Conservation (phyloP, 2,113 vertebrate genomes). For the Atractosteus spatula region DNA sequence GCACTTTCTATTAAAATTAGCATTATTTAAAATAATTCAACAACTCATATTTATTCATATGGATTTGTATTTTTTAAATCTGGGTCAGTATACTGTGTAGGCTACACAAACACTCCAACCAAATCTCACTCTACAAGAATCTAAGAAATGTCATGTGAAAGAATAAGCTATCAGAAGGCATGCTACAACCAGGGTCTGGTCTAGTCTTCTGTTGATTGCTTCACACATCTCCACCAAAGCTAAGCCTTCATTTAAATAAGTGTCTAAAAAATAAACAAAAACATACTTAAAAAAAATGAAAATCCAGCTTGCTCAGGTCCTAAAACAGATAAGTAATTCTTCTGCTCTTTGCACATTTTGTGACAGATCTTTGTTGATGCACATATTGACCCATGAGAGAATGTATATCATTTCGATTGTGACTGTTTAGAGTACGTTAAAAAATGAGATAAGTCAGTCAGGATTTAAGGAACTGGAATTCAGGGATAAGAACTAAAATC, state of each 20-base stretch:
- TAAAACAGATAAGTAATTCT: neutral
- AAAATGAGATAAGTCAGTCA: conserved; percentile 8
- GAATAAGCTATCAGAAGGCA: too few relatives aligned
- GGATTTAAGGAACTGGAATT: conserved; percentile 13
- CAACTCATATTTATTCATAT: neutral
- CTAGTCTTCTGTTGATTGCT: too few relatives aligned
- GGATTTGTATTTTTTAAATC: conserved; percentile 23
- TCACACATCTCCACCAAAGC: too few relatives aligned
- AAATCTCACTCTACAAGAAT: too few relatives aligned
- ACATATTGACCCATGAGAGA: conserved; percentile 9
- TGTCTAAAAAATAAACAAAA: too few relatives aligned
- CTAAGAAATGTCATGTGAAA: too few relatives aligned
- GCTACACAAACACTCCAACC: neutral
- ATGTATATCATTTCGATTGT: too few relatives aligned
- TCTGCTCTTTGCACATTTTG: neutral
- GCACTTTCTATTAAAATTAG: too few relatives aligned
- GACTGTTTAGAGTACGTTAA: neutral
- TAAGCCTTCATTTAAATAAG: too few relatives aligned
- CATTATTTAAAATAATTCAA: too few relatives aligned
- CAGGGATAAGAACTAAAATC: conserved; percentile 11
- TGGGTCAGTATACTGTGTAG: conserved; percentile 19
- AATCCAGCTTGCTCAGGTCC: neutral
- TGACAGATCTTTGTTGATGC: conserved; percentile 6
- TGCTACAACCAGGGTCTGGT: too few relatives aligned
- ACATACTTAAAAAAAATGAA: neutral